A percentile compares a stretch with the other conserved stretches of the same genome.
Evolutionary conservation across 2,113 vertebrate species (phyloP).

Genomic region (Apteryx owenii): DNA sequence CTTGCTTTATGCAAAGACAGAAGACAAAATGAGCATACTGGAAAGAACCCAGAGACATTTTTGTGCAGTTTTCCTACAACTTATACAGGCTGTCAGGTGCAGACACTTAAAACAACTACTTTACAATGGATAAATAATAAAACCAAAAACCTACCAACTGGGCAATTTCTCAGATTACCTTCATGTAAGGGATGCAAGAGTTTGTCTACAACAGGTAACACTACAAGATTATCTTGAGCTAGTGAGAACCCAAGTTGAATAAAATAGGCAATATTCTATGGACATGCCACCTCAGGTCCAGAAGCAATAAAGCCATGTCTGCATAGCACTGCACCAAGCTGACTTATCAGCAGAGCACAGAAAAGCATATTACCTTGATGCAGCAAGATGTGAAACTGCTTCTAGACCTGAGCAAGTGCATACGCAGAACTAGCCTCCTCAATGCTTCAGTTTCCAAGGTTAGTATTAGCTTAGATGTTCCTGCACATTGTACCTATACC

Average conservation of each 20-base stretch:
- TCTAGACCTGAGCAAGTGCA: not conserved
- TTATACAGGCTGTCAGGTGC: not conserved
- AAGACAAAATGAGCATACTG: accelerated
- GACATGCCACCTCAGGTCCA: not conserved
- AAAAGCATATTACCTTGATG: not conserved
- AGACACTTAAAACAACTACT: not conserved
- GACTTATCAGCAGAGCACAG: not conserved
- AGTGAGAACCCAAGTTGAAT: not conserved
- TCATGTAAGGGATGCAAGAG: not conserved
- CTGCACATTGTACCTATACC: not conserved
- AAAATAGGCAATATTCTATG: not conserved
- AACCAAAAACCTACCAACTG: not conserved
- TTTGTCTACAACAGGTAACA: not conserved
- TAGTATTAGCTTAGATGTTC: not conserved
- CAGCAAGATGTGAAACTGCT: not conserved
- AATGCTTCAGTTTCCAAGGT: not conserved
- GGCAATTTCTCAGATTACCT: not conserved
- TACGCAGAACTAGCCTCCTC: not conserved
- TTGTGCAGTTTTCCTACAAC: not conserved
- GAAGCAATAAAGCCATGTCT: not conserved
- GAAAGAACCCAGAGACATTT: not conserved
- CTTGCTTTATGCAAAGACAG: not conserved
- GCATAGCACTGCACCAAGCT: not conserved
- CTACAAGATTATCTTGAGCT: not conserved
- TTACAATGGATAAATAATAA: not conserved